Conservation (phyloP, 2,113 vertebrate genomes). For the Anas platyrhynchos region DNA sequence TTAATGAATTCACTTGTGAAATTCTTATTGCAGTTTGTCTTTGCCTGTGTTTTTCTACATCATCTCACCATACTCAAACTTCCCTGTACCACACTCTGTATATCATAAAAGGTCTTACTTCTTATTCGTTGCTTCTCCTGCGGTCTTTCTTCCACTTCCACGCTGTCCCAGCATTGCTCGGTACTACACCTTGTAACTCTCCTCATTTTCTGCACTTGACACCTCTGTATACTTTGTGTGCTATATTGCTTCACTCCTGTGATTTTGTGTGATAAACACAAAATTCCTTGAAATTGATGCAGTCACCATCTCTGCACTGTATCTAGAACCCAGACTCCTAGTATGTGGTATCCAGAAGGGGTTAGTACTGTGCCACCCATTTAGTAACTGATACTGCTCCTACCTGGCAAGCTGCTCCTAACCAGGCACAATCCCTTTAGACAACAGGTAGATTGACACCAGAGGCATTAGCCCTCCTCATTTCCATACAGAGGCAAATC, state of each 20-base stretch:
- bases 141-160: not conserved
- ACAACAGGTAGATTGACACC: not conserved
- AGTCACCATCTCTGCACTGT: not conserved
- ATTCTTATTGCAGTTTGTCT: not conserved
- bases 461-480: not conserved
- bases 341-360: not conserved
- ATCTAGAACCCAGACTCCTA: fast-evolving
- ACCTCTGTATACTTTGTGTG: not conserved
- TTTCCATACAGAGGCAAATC: not conserved
- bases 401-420: not conserved
- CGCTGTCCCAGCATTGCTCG: not conserved
- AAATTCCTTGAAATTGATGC: not conserved
- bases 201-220: not conserved
- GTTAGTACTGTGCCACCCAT: not conserved
- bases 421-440: not conserved
- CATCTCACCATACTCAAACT: not conserved
- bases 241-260: not conserved
- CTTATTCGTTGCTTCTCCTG: not conserved
- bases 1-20: not conserved
- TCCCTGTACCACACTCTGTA: not conserved
- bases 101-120: not conserved
- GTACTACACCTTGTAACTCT: not conserved
- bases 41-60: not conserved
- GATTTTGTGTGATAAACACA: not conserved
- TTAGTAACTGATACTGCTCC: not conserved